Evolutionary conservation across 2,888 invertebrate species (phyloP), one percentile per base, ranked within the genome.

Genomic region (Thymelicus sylvestris): DNA sequence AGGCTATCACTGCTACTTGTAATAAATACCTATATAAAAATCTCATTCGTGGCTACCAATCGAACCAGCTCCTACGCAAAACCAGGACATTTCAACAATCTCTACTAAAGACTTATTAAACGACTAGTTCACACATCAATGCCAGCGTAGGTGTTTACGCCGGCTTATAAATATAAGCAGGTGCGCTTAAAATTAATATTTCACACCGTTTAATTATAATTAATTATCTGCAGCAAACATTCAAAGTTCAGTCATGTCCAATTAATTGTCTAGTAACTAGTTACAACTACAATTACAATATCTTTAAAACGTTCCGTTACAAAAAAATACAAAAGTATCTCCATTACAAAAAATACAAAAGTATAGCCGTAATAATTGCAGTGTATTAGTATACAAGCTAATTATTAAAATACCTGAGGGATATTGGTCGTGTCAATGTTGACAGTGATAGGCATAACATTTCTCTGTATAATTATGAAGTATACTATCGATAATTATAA

Each of bases 201-300:
- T 62, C 67, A 67, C 61, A 67, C 59, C 50, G 50, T n/a, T 52
- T 62, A 61, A 61, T 67, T 52, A 62, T 67, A 61, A 67, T 67
- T 67, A 60, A 67, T 62, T 67, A 67, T 13, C 50, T 50, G 50
- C 7, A 67, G 52, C 19, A 19, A 67, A 62, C 59, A 66, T 66
- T 19, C 41, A 62, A 67, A 61, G 67, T 66, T 60, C 39, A 19
- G 10, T 66, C 15, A 12, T 39, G 60, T 66, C 67, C 60, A 67
- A 61, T 61, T 67, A 67, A 66, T 66, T 31, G 19, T 67, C 48
- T 61, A 19, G 19, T 19, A 1, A 38, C 48, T 61, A 19, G 19
- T 19, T 19, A 38, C 39, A 7, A 19, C 67, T 39, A 52, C 52
- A 61, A 47, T 47, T 31, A 50, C 60, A 60, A 48, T 38, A 47